Conservation (phyloP, 2,888 invertebrate genomes). For the Catocala nupta region DNA sequence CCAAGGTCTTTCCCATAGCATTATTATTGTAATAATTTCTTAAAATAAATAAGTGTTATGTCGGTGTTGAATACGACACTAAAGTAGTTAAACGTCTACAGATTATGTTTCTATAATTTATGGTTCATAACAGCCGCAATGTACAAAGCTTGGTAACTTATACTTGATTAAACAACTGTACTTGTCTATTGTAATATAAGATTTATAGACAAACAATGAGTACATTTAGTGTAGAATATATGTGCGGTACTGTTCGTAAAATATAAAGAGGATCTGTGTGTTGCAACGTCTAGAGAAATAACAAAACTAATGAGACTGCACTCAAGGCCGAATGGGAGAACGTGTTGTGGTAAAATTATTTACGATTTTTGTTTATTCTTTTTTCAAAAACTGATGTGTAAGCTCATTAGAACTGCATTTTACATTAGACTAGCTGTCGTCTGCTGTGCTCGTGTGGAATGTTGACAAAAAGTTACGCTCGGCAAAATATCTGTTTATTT, state of each 20-base stretch:
- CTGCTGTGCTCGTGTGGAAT: too few relatives aligned
- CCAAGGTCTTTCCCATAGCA: constrained; percentile 37
- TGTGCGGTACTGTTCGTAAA: too few relatives aligned
- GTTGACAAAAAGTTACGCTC: too few relatives aligned
- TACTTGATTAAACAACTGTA: too few relatives aligned
- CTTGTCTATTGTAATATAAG: too few relatives aligned
- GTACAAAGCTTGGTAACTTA: too few relatives aligned
- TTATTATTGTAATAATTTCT: constrained; percentile 16
- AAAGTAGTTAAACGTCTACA: neutral
- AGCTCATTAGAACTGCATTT: neutral
- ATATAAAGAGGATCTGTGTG: constrained; percentile 17
- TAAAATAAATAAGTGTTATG: constrained; percentile 15
- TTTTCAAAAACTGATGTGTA: neutral
- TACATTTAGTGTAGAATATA: too few relatives aligned
- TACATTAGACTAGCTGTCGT: too few relatives aligned
- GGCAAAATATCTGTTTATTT: too few relatives aligned
- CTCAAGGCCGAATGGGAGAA: constrained; percentile 23
- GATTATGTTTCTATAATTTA: constrained; percentile 4
- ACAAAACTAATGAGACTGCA: constrained; percentile 12
- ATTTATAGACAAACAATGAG: too few relatives aligned
- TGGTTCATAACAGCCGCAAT: too few relatives aligned
- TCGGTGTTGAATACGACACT: constrained; percentile 4
- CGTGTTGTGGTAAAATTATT: constrained; percentile 12
- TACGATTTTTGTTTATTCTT: neutral
- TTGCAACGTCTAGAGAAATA: constrained; percentile 16